Evolutionary conservation across 2,888 invertebrate species (phyloP).

Genomic region (Rhodophaea formosa): DNA sequence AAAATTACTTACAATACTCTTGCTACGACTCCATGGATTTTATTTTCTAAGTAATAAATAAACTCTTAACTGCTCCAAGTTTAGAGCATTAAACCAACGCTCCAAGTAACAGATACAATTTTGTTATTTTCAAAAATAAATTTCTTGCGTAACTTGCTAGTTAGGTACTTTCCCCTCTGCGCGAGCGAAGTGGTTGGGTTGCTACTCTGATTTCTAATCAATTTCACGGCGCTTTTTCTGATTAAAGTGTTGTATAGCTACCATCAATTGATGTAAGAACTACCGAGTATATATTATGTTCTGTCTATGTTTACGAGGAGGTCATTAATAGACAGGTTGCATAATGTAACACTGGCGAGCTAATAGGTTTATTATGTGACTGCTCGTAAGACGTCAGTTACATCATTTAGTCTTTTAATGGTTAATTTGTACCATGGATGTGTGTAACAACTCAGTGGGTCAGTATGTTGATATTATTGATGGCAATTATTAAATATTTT

Average conservation of each 20-base stretch:
- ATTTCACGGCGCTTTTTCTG: slow-evolving; percentile 38
- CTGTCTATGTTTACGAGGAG: neutral
- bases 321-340: slow-evolving; percentile 10
- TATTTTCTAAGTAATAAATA: neutral
- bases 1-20: neutral
- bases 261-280: neutral
- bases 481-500: neutral
- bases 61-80: too few species aligned
- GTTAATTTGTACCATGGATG: neutral
- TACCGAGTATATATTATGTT: neutral
- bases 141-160: slow-evolving; percentile 30
- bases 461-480: neutral
- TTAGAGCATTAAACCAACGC: too few species aligned
- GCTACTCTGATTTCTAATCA: slow-evolving; percentile 37
- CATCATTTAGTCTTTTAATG: slow-evolving; percentile 6
- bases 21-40: neutral
- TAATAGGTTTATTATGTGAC: slow-evolving; percentile 15
- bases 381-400: slow-evolving; percentile 9
- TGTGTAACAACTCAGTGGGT: neutral
- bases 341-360: slow-evolving; percentile 9
- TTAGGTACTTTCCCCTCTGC: slow-evolving; percentile 40
- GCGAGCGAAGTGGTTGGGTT: slow-evolving; percentile 25
- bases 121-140: neutral
- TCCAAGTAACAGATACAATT: too few species aligned
- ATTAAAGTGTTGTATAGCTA: slow-evolving; percentile 23